Percentiles rank a stretch among this genome's conserved stretches.
phyloP scores from a whole-genome alignment of 2,888 invertebrate species.

The Agrochola circellaris region DNA sequence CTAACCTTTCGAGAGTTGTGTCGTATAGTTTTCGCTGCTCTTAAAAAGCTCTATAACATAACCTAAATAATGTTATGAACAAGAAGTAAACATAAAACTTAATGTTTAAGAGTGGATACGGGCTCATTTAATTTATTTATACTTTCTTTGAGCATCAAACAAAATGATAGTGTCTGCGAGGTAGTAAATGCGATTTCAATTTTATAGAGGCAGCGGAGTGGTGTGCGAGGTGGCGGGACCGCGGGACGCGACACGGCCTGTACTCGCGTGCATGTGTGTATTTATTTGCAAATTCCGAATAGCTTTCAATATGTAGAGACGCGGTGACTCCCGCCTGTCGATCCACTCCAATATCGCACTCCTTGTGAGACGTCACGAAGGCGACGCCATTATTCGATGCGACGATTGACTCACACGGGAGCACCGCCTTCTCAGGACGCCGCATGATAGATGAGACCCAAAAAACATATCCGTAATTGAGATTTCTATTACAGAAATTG shows the following conservation, averaged over 20 bases:
- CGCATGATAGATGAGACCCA: conserved; percentile 89
- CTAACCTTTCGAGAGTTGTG: conserved; percentile 65
- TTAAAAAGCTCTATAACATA: conserved; percentile 59
- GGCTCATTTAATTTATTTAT: conserved; percentile 55
- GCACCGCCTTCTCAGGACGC: conserved; percentile 79
- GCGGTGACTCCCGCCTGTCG: conserved; percentile 88
- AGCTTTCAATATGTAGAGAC: conserved; percentile 90
- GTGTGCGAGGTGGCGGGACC: conserved; percentile 79
- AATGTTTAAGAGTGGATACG: conserved; percentile 47
- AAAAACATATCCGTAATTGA: conserved; percentile 90
- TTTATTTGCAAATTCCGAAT: conserved; percentile 90
- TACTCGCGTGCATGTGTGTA: conserved; percentile 84
- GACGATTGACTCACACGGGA: conserved; percentile 86
- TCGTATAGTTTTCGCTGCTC: conserved; percentile 67
- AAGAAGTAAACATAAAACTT: conserved; percentile 44
- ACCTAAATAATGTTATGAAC: conserved; percentile 50
- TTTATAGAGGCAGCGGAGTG: conserved; percentile 82
- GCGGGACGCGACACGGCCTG: conserved; percentile 68
- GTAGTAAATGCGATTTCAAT: conserved; percentile 88
- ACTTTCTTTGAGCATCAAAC: conserved; percentile 68
- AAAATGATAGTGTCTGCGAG: conserved; percentile 79
- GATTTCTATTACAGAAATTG: conserved; percentile 90
- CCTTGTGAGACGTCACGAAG: conserved; percentile 84
- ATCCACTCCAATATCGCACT: conserved; percentile 89
- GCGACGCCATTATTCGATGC: conserved; percentile 85